These are phyloP conservation scores for Zapus hudsonius DNA, from an alignment of 2,113 vertebrate genomes.

Conservation along the genomic window DNA sequence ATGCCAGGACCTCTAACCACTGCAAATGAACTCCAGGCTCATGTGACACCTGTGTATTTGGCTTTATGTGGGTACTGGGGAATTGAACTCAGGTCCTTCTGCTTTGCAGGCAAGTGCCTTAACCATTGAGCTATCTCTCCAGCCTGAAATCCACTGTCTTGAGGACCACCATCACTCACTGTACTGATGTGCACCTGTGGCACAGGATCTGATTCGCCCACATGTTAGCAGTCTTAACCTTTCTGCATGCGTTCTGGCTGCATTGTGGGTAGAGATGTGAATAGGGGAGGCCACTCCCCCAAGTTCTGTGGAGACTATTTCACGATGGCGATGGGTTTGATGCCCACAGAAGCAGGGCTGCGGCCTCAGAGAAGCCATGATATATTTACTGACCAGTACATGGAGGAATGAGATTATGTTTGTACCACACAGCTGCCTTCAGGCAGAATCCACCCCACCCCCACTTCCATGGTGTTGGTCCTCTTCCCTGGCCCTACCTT, in stretches of 20 bases:
- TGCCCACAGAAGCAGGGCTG: background rate
- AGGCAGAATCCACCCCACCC: background rate
- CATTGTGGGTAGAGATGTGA: background rate
- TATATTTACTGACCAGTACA: background rate
- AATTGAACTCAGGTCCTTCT: too few relatives aligned
- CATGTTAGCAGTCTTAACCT: too few relatives aligned
- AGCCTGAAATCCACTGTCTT: background rate
- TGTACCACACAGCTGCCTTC: background rate
- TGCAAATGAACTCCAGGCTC: too few relatives aligned
- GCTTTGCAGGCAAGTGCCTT: too few relatives aligned
- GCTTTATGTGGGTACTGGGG: too few relatives aligned
- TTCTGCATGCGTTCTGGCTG: background rate
- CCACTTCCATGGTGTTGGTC: too few relatives aligned
- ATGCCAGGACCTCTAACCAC: too few relatives aligned
- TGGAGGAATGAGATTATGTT: background rate
- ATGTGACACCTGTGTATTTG: too few relatives aligned
- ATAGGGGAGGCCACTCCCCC: background rate
- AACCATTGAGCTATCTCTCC: too few relatives aligned
- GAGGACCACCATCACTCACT: background rate
- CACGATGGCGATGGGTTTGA: background rate
- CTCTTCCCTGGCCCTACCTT: slow-evolving; percentile 84
- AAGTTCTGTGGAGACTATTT: background rate
- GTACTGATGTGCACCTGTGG: background rate
- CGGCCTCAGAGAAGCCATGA: background rate
- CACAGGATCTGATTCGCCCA: too few relatives aligned